Base-by-base conservation (phyloP, 2,888 invertebrate species). In the Eilema griseolum region DNA sequence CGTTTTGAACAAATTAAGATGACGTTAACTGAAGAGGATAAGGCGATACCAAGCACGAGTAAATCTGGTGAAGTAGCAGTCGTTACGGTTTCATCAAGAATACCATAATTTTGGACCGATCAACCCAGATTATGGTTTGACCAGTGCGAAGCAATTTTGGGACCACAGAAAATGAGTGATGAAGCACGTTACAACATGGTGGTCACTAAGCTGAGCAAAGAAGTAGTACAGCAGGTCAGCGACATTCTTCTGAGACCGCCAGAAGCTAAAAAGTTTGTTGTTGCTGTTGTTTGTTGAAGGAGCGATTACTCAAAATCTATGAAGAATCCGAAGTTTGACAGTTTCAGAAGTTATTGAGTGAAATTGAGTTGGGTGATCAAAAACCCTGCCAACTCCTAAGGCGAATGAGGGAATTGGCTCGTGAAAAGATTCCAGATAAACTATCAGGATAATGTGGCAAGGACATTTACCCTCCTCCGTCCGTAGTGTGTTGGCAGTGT, bases 301-400 rank as follows among this genome's bases (percentile, higher is more conserved):
- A 8, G n/a, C 56, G 59, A 12, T n/a, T 66, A 8, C 26, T 66
- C 11, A 5, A n/a, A 0, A 12, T 66, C 3, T 66, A 66, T n/a
- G 66, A 66, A 33, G 37, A 66, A 46, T 66, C 57, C 16, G 31
- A 66, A 24, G 33, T 23, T 24, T 33, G 59, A 24, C 37, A 59
- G 60, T 16, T 67, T 46, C 67, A 71, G 26, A 69, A 64, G 28
- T n/a, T 56, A 12, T n/a, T 56, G 7, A 57, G 61, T n/a, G 62
- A 68, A 56, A 61, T 67, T 52, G 60, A 61, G n/a, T 28, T 67
- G 12, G 61, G 46, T 12, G 60, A 46, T 20, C 61, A 61, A 12
- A 61, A 67, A 4, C 61, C 61, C 7, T 67, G 31, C 1, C 61
- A 61, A n/a, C 61, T 67, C 10, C 20, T 67, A 8, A 57, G 66